These are phyloP conservation scores for Ormyrus thymus DNA, from an alignment of 2,888 invertebrate genomes.

Conservation along the genomic window DNA sequence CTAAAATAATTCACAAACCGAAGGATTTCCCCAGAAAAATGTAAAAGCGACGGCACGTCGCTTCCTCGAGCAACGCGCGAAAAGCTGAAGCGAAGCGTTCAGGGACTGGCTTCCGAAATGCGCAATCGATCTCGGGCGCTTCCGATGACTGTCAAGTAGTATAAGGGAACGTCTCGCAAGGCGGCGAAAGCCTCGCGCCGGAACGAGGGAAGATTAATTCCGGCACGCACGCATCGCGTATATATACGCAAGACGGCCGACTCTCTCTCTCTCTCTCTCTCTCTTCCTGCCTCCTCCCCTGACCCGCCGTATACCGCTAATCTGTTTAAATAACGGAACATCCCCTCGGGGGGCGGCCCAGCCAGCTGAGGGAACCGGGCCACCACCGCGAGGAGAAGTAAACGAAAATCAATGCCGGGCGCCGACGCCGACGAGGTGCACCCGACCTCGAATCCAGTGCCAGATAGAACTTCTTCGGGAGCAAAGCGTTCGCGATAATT, in stretches of 20 bases:
- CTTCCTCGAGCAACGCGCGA: no score
- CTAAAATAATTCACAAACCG: no score
- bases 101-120: neutral
- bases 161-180: conserved; percentile 32
- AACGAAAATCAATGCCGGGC: conserved; percentile 72
- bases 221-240: conserved; percentile 5
- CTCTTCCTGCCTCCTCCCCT: conserved; percentile 61
- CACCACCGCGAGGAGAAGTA: conserved; percentile 62
- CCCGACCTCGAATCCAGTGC: neutral
- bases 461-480: no score
- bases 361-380: conserved; percentile 57
- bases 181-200: neutral
- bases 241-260: neutral
- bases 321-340: conserved; percentile 75
- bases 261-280: no score
- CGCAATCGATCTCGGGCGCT: neutral
- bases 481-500: no score
- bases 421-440: neutral
- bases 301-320: conserved; percentile 68
- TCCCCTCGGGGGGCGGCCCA: conserved; percentile 63
- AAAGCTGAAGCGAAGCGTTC: neutral
- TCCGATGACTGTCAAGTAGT: conserved; percentile 23
- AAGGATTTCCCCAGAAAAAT: no score
- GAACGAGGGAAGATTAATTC: conserved; percentile 48
- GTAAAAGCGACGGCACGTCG: no score